These are phyloP conservation scores for Aspidiotus rigidus DNA, from an alignment of 2,888 invertebrate species.

Conservation along the genomic window DNA sequence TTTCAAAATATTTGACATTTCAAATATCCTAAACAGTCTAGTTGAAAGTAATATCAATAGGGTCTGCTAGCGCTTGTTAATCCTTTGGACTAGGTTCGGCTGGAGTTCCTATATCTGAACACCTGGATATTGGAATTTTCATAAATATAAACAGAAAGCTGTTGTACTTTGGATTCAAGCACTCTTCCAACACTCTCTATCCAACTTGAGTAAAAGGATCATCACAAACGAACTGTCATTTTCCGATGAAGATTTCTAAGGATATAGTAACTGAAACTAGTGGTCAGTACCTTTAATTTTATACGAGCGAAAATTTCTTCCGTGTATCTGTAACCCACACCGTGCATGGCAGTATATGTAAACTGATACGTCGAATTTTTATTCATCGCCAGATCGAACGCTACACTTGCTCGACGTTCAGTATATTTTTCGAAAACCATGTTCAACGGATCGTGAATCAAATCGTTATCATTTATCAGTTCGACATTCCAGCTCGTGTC, in stretches of 20 bases:
- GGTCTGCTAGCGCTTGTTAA: no score
- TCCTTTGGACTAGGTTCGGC: no score
- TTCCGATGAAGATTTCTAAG: not conserved
- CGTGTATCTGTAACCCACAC: constrained; percentile 79
- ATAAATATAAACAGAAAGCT: no score
- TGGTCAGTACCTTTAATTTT: constrained; percentile 56
- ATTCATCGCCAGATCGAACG: constrained; percentile 52
- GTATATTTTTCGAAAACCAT: constrained; percentile 62
- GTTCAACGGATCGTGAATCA: constrained; percentile 57
- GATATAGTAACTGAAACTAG: not conserved
- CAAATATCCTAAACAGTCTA: no score
- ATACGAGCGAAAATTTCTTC: constrained; percentile 62
- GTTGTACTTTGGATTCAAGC: no score
- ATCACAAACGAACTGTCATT: no score
- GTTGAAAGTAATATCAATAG: no score
- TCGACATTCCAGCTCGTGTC: constrained; percentile 63
- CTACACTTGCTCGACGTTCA: constrained; percentile 47
- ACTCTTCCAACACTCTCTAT: no score
- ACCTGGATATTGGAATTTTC: no score
- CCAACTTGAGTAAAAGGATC: no score
- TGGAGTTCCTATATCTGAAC: no score
- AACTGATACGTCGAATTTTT: constrained; percentile 53
- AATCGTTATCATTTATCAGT: constrained; percentile 21
- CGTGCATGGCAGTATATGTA: constrained; percentile 96
- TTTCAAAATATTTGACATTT: no score